These are phyloP conservation scores for Phrynocephalus versicolor DNA, from an alignment of 2,113 vertebrate genomes.

Conservation along the genomic window DNA sequence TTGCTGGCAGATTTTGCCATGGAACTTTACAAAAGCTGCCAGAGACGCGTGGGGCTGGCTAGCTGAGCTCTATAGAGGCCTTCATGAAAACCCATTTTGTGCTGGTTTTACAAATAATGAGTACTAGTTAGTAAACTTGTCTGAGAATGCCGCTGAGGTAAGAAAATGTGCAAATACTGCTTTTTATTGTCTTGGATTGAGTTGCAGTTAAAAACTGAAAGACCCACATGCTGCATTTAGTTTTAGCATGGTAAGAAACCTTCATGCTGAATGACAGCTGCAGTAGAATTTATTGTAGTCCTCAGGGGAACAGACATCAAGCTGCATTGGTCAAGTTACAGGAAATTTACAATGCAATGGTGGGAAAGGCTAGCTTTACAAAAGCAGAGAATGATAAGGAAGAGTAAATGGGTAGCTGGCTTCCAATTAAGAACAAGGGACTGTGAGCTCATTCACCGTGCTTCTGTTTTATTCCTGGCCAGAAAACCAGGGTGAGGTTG, in stretches of 20 bases:
- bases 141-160: constrained; percentile 52
- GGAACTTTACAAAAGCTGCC: constrained; percentile 39
- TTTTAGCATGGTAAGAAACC: neutral
- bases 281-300: neutral
- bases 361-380: constrained; percentile 18
- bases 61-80: constrained; percentile 44
- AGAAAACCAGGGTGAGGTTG: neutral
- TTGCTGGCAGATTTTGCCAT: constrained; percentile 50
- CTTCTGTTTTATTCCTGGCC: constrained; percentile 13
- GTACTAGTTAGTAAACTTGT: neutral
- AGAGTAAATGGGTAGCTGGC: constrained; percentile 11
- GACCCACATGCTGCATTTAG: constrained; percentile 26
- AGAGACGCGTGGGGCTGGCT: constrained; percentile 40
- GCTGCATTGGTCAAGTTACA: neutral
- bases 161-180: constrained; percentile 43
- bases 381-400: neutral
- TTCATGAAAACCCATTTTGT: constrained; percentile 57
- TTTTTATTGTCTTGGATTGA: constrained; percentile 53
- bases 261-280: constrained; percentile 40
- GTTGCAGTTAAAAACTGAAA: constrained; percentile 44
- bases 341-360: neutral
- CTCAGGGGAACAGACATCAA: neutral
- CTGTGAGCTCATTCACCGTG: neutral
- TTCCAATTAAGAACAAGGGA: neutral
- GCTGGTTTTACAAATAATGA: neutral